Percentiles rank a stretch among this genome's conserved stretches.
These are phyloP conservation scores for Dicrostonyx torquatus DNA, from an alignment of 2,797 vertebrate genomes.

Conservation along the genomic window DNA sequence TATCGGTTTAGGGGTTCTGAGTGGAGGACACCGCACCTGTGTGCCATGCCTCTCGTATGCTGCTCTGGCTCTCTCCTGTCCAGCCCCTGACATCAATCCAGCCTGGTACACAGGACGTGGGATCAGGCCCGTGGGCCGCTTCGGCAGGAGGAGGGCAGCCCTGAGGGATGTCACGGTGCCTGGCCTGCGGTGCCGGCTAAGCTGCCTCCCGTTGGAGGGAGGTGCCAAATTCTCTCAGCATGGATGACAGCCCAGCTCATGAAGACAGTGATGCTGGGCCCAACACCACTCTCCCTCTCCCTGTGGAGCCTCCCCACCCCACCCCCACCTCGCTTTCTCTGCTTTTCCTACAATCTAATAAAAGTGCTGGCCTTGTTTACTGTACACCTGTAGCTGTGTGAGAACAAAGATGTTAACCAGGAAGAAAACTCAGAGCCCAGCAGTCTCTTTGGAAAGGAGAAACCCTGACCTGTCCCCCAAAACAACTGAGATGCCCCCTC, in stretches of 20 bases:
- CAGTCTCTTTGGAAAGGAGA: neutral
- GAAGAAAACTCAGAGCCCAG: neutral
- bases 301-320: accelerated
- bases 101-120: slow-evolving; percentile 90
- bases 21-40: accelerated
- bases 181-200: neutral
- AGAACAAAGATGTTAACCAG: neutral
- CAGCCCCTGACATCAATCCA: slow-evolving; percentile 89
- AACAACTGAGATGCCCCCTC: neutral
- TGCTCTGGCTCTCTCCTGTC: neutral
- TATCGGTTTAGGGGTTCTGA: accelerated
- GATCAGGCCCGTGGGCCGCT: slow-evolving; percentile 90
- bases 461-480: neutral
- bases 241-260: neutral
- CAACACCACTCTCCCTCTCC: accelerated
- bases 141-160: slow-evolving; percentile 84
- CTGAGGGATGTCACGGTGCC: neutral
- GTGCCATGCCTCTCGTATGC: accelerated
- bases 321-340: accelerated
- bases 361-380: slow-evolving; percentile 26
- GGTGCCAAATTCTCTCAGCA: slow-evolving; percentile 30
- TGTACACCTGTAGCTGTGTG: neutral
- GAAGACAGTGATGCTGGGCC: slow-evolving; percentile 18
- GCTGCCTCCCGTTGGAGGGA: slow-evolving; percentile 67
- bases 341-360: slow-evolving; percentile 48